A percentile compares a stretch with the other conserved stretches of the same genome.
Evolutionary conservation across 2,888 invertebrate species (phyloP).

Genomic region (Napeogenes inachia): DNA sequence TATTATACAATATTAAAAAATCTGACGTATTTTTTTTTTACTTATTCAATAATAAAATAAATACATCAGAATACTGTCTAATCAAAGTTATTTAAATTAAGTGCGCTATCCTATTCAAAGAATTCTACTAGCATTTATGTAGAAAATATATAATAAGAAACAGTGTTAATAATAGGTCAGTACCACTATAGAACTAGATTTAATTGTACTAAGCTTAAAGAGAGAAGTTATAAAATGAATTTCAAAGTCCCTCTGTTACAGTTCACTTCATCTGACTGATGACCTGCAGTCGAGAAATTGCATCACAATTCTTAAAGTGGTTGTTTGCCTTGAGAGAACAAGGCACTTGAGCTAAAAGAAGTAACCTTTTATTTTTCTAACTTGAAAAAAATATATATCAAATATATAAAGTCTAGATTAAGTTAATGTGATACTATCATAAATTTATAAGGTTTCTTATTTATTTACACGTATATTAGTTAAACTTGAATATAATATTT

Average conservation of each 20-base stretch:
- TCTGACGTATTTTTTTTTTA: too few relatives aligned
- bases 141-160: constrained; percentile 31
- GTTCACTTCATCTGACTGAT: constrained; percentile 35
- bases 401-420: background rate
- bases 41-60: too few relatives aligned
- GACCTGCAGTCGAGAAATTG: constrained; percentile 31
- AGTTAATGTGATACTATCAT: too few relatives aligned
- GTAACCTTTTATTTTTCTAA: background rate
- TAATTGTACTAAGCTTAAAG: constrained; percentile 26
- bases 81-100: background rate
- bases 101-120: constrained; percentile 10
- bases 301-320: constrained; percentile 22
- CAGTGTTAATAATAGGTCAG: constrained; percentile 12
- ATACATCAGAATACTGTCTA: too few relatives aligned
- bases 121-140: constrained; percentile 2
- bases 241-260: constrained; percentile 29
- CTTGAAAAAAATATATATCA: background rate
- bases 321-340: constrained; percentile 20
- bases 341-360: background rate
- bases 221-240: constrained; percentile 31
- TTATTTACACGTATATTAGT: too few relatives aligned
- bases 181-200: constrained; percentile 14
- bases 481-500: too few relatives aligned
- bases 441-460: too few relatives aligned
- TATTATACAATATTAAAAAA: too few relatives aligned